Conservation (phyloP, 2,797 vertebrate species). For the Avahi laniger region DNA sequence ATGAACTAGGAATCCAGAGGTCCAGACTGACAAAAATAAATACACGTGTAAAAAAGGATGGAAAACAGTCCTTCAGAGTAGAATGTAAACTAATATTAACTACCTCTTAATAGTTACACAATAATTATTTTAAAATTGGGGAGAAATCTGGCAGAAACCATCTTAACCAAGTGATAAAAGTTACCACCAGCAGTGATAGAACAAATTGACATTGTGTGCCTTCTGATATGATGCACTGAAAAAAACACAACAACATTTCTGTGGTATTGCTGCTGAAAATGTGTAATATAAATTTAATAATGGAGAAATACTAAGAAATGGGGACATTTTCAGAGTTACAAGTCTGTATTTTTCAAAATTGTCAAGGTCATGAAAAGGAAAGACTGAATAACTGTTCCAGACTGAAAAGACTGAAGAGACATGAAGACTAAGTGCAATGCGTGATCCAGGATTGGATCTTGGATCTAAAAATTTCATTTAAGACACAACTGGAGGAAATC, state of each 20-base stretch:
- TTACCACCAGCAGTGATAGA: background rate
- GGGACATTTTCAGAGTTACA: background rate
- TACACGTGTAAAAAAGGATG: background rate
- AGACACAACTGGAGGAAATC: background rate
- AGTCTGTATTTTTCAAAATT: background rate
- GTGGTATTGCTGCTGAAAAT: background rate
- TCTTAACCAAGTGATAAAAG: background rate
- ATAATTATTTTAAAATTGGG: background rate
- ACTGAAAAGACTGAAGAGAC: background rate
- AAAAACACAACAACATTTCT: background rate
- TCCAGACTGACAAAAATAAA: background rate
- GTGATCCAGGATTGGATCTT: background rate
- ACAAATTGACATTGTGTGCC: background rate
- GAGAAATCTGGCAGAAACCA: background rate
- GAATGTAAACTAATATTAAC: slow-evolving; percentile 19
- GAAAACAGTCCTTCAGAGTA: background rate
- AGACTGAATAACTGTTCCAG: background rate
- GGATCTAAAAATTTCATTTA: background rate
- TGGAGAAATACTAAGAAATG: background rate
- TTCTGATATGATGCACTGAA: background rate
- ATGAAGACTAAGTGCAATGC: background rate
- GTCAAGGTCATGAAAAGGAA: background rate
- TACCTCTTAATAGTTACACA: background rate
- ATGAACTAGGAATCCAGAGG: background rate
- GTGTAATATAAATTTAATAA: background rate